Percentiles rank a stretch among this genome's conserved stretches.
Evolutionary conservation across 2,797 vertebrate species (phyloP).

Genomic region (Podarcis siculus): DNA sequence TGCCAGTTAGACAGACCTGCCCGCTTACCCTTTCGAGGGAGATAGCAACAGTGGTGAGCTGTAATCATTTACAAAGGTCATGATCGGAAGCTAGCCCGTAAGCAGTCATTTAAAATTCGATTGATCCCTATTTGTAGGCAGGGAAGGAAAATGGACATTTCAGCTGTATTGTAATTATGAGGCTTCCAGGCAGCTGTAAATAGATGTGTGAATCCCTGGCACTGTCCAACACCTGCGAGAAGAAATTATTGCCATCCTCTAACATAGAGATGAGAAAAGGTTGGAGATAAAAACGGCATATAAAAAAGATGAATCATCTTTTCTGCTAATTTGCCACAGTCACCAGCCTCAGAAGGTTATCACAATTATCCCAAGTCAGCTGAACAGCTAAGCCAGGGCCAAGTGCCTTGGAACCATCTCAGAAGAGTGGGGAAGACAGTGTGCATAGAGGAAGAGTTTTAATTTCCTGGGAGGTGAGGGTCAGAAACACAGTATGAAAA

Average conservation of each 20-base stretch:
- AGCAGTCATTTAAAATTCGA: constrained; percentile 89
- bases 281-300: constrained; percentile 80
- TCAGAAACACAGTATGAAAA: constrained; percentile 3
- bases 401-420: constrained; percentile 59
- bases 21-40: constrained; percentile 86
- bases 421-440: constrained; percentile 43
- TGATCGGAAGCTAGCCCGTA: constrained; percentile 83
- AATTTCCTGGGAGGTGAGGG: constrained; percentile 33
- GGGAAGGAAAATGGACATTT: constrained; percentile 85
- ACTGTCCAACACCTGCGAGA: constrained; percentile 80
- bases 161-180: constrained; percentile 86
- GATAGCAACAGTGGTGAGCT: constrained; percentile 82
- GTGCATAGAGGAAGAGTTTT: constrained; percentile 35
- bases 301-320: constrained; percentile 83
- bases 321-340: constrained; percentile 77
- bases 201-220: constrained; percentile 81
- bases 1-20: constrained; percentile 85
- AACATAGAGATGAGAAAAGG: constrained; percentile 77
- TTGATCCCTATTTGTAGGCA: constrained; percentile 87
- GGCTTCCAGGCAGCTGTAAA: constrained; percentile 84
- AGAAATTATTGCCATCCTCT: constrained; percentile 79
- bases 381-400: constrained; percentile 73
- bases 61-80: constrained; percentile 98
- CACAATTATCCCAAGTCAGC: constrained; percentile 80
- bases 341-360: constrained; percentile 77